These are phyloP conservation scores for Rhyacichthys aspro DNA, from an alignment of 2,797 vertebrate species.

Conservation along the genomic window DNA sequence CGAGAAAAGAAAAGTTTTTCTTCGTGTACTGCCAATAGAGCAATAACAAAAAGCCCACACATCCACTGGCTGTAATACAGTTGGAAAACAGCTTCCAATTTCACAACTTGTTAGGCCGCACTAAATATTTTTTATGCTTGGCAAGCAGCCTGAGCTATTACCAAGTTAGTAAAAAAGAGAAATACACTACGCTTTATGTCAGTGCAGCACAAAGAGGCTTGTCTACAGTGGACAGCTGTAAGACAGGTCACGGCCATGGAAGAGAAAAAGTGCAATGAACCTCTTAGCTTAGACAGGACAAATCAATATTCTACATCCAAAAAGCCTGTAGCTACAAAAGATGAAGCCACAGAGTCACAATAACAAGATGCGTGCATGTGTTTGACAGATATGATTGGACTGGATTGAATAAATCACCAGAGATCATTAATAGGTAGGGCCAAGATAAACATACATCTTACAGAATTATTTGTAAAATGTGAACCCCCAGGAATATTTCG, in stretches of 20 bases:
- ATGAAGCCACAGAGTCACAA: too few species aligned
- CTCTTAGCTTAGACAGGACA: too few species aligned
- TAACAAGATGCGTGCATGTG: too few species aligned
- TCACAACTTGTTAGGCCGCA: conserved; percentile 64
- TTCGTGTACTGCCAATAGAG: conserved; percentile 45
- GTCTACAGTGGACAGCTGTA: conserved; percentile 49
- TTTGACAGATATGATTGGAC: too few species aligned
- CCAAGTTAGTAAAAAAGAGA: conserved; percentile 3
- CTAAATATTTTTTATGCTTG: conserved; percentile 67
- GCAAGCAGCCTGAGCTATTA: conserved; percentile 32
- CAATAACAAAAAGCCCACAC: conserved; percentile 38
- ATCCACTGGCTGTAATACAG: conserved; percentile 56
- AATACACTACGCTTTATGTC: not conserved
- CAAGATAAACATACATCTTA: too few species aligned
- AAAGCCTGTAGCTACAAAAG: too few species aligned
- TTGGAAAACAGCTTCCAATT: conserved; percentile 63
- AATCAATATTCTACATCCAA: too few species aligned
- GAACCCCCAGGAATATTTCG: too few species aligned
- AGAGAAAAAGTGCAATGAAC: too few species aligned
- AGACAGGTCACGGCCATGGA: conserved; percentile 9
- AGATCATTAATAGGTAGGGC: too few species aligned
- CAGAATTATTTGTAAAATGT: too few species aligned
- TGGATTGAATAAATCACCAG: too few species aligned
- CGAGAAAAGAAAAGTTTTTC: conserved; percentile 32
- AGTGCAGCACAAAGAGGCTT: conserved; percentile 47